A percentile compares a stretch with the other conserved stretches of the same genome.
Conservation (phyloP, 2,888 invertebrate species). For the Rhagium mordax region DNA sequence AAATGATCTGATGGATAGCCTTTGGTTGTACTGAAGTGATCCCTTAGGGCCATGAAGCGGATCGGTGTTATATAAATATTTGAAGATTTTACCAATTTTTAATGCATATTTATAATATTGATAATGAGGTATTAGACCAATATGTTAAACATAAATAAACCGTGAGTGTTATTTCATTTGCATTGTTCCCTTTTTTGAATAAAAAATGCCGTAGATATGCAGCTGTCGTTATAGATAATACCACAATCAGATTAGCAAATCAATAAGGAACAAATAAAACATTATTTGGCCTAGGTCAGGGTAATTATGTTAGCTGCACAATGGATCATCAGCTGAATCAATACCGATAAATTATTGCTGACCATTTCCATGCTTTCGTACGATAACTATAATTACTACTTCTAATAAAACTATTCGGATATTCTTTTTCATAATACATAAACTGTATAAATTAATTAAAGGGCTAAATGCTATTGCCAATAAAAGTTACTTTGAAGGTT, state of each 20-base stretch:
- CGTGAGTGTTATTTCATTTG: no score
- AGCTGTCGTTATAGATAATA: no score
- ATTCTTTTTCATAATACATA: neutral
- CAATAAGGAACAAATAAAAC: constrained; percentile 28
- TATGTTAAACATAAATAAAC: no score
- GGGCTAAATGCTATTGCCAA: neutral
- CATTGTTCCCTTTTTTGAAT: no score
- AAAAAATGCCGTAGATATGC: no score
- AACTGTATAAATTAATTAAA: constrained; percentile 1
- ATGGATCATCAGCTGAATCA: constrained; percentile 11
- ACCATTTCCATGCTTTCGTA: neutral
- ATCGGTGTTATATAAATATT: no score
- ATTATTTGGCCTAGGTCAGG: constrained; percentile 33
- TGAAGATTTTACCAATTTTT: no score
- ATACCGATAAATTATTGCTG: constrained; percentile 20
- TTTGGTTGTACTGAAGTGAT: no score
- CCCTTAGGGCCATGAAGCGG: no score
- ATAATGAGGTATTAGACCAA: no score
- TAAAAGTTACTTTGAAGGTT: neutral
- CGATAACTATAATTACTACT: neutral
- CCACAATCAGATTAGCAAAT: neutral
- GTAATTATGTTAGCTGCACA: constrained; percentile 17
- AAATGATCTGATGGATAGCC: no score
- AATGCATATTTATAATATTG: no score
- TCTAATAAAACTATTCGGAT: neutral